These are phyloP conservation scores for Tortrix viridana DNA, from an alignment of 2,888 invertebrate genomes.

Conservation along the genomic window DNA sequence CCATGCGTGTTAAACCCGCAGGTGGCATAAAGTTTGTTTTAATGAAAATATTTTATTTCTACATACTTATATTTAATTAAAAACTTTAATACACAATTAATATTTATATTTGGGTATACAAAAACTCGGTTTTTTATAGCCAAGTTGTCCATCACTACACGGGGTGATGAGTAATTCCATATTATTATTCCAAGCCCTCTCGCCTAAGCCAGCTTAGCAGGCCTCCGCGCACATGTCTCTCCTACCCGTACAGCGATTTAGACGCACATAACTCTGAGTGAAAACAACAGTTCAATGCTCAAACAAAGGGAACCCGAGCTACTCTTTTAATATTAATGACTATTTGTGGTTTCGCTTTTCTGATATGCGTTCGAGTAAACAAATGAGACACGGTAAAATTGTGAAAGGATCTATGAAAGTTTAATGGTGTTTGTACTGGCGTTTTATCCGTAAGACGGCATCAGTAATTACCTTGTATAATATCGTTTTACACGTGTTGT, in stretches of 20 bases:
- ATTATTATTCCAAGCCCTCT: constrained; percentile 27
- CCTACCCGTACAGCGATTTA: constrained; percentile 17
- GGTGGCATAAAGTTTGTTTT: no score
- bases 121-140: no score
- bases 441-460: background rate
- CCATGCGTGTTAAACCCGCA: no score
- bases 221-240: constrained; percentile 26
- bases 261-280: constrained; percentile 25
- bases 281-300: constrained; percentile 31
- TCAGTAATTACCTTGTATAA: background rate
- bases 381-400: constrained; percentile 24
- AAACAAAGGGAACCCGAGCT: constrained; percentile 31
- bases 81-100: no score
- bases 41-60: no score
- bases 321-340: constrained; percentile 37
- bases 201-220: constrained; percentile 38
- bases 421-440: constrained; percentile 6
- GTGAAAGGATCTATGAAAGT: constrained; percentile 5
- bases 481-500: background rate
- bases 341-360: constrained; percentile 30
- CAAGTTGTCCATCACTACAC: background rate
- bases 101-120: no score
- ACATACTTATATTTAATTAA: no score
- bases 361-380: constrained; percentile 27
- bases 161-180: constrained; percentile 17